Conservation (phyloP, 2,113 vertebrate species). For the Todiramphus saurophagus region DNA sequence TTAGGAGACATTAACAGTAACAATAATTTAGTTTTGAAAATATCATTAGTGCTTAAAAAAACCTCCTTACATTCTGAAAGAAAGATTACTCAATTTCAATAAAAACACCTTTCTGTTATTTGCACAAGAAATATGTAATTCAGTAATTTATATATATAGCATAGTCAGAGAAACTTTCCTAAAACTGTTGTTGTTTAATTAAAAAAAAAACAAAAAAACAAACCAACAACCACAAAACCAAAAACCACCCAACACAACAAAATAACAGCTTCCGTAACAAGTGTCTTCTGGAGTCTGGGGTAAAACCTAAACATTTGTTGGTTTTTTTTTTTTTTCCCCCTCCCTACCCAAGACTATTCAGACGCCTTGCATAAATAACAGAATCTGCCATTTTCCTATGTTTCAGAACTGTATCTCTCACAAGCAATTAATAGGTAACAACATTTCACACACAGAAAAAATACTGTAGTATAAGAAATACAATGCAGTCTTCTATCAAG, state of each 20-base stretch:
- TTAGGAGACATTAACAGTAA: not conserved
- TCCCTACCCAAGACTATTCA: not conserved
- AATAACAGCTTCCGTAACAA: not conserved
- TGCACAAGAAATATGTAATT: not conserved
- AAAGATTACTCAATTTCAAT: not conserved
- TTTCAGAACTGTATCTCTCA: not conserved
- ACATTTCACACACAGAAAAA: not conserved
- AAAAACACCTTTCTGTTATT: not conserved
- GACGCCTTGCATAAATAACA: not conserved
- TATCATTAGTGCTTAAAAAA: not conserved
- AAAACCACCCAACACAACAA: not conserved
- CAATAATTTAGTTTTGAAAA: not conserved
- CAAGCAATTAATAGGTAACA: not conserved
- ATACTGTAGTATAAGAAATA: not conserved
- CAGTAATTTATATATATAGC: not conserved
- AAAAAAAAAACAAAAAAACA: not conserved
- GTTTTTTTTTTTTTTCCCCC: fast-evolving
- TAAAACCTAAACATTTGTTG: not conserved
- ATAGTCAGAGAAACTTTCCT: not conserved
- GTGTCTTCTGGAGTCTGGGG: not conserved
- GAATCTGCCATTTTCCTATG: not conserved
- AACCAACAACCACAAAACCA: not conserved
- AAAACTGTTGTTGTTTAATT: not conserved
- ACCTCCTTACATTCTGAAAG: not conserved
- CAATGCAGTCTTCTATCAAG: not conserved